phyloP scores from a whole-genome alignment of 2,797 vertebrate genomes.

The Coracias cyanogaster region DNA sequence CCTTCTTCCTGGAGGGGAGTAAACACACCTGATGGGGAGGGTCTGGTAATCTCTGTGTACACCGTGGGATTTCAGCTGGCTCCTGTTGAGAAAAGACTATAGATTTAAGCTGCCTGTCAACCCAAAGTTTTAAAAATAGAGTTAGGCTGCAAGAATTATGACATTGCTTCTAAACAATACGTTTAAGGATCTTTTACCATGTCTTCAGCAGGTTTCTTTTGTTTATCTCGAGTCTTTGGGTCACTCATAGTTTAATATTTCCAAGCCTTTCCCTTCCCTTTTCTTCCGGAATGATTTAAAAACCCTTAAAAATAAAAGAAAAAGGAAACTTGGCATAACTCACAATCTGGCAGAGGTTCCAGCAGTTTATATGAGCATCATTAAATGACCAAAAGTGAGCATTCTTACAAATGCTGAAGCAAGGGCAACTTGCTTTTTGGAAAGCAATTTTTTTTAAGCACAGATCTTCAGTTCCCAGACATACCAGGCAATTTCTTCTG shows the following conservation, averaged over 20 bases:
- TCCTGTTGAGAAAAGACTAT: background rate
- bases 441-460: background rate
- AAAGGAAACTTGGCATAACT: background rate
- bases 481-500: background rate
- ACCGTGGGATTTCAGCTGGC: background rate
- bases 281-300: background rate
- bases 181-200: background rate
- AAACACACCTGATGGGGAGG: fast-evolving
- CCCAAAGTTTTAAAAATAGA: background rate
- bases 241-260: background rate
- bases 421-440: background rate
- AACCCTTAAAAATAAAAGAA: background rate
- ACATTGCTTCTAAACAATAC: background rate
- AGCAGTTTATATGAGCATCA: background rate
- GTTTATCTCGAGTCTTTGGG: background rate
- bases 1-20: background rate
- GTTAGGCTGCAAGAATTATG: background rate
- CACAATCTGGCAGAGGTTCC: background rate
- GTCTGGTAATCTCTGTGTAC: background rate
- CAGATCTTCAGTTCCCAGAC: background rate
- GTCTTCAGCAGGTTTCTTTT: background rate
- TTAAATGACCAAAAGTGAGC: background rate
- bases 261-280: background rate
- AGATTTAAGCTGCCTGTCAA: background rate
- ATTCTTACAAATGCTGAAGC: background rate